phyloP scores from a whole-genome alignment of 2,888 invertebrate species.

The Lasioglossum oenotherae region DNA sequence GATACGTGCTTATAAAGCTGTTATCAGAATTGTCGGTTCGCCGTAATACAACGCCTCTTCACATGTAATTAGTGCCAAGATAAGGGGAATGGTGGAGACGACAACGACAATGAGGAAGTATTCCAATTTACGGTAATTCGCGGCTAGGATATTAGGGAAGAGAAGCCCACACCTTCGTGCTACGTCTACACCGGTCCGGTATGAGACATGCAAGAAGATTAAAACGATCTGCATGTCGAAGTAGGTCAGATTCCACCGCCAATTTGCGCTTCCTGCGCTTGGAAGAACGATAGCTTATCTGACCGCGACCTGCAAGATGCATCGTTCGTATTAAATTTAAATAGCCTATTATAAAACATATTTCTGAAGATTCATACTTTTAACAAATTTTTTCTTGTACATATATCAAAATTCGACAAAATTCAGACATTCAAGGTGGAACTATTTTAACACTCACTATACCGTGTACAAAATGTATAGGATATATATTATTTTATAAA shows the following conservation, averaged over 20 bases:
- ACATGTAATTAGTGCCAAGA: background rate
- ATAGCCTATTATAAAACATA: too few relatives aligned
- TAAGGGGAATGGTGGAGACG: background rate
- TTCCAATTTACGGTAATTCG: constrained; percentile 27
- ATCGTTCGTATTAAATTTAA: background rate
- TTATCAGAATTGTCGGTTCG: background rate
- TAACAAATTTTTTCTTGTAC: too few relatives aligned
- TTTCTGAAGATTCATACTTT: too few relatives aligned
- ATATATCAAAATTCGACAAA: too few relatives aligned
- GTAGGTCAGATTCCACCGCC: constrained; percentile 63
- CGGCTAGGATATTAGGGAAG: constrained; percentile 36
- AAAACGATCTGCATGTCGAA: constrained; percentile 37
- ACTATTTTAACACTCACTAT: too few relatives aligned
- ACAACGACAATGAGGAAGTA: constrained; percentile 41
- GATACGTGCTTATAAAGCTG: background rate
- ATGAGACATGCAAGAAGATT: constrained; percentile 53
- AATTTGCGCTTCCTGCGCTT: constrained; percentile 67
- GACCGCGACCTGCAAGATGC: background rate
- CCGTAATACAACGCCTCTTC: background rate
- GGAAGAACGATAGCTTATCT: constrained; percentile 42
- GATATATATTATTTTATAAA: too few relatives aligned
- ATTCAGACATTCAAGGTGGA: too few relatives aligned
- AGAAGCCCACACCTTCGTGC: constrained; percentile 30
- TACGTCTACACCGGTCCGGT: constrained; percentile 26
- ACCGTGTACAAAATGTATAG: too few relatives aligned